These are phyloP conservation scores for Hepsetus odoe DNA, from an alignment of 2,113 vertebrate species.

Conservation along the genomic window DNA sequence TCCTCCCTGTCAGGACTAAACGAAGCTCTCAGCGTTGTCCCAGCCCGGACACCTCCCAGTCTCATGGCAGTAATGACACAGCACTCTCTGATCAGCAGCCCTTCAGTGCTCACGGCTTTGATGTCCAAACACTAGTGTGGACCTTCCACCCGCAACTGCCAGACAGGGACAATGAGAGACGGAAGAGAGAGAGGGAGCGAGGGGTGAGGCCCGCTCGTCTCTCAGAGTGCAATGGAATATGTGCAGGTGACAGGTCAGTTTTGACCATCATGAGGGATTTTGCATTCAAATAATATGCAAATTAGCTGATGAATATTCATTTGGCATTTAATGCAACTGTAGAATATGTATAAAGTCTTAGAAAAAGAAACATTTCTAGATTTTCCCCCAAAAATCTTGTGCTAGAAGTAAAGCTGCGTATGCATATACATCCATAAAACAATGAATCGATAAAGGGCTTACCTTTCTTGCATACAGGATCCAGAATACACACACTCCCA, in stretches of 20 bases:
- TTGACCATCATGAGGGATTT: too few relatives aligned
- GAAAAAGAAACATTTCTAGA: too few relatives aligned
- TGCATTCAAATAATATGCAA: not conserved
- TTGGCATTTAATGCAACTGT: not conserved
- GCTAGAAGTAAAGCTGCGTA: too few relatives aligned
- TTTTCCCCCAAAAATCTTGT: too few relatives aligned
- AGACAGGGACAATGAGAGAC: conserved; percentile 48
- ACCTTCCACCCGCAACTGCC: conserved; percentile 50
- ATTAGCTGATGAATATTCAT: not conserved
- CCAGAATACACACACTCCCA: conserved; percentile 49
- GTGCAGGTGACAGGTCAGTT: not conserved
- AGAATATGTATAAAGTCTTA: not conserved
- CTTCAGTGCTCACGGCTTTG: conserved; percentile 62
- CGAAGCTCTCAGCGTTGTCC: conserved; percentile 56
- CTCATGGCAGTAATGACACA: conserved; percentile 67
- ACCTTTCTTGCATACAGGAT: conserved; percentile 66
- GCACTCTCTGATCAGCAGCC: conserved; percentile 65
- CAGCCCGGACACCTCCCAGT: conserved; percentile 63
- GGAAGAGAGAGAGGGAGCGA: conserved; percentile 28
- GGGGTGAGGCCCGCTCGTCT: conserved; percentile 23
- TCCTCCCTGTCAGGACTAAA: conserved; percentile 24
- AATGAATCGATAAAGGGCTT: conserved; percentile 61
- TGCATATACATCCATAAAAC: conserved; percentile 43
- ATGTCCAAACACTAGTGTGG: conserved; percentile 68
- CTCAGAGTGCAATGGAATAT: conserved; percentile 33